A percentile compares a stretch with the other conserved stretches of the same genome.
phyloP scores from a whole-genome alignment of 2,888 invertebrate genomes.

The Ophion obscuratus region DNA sequence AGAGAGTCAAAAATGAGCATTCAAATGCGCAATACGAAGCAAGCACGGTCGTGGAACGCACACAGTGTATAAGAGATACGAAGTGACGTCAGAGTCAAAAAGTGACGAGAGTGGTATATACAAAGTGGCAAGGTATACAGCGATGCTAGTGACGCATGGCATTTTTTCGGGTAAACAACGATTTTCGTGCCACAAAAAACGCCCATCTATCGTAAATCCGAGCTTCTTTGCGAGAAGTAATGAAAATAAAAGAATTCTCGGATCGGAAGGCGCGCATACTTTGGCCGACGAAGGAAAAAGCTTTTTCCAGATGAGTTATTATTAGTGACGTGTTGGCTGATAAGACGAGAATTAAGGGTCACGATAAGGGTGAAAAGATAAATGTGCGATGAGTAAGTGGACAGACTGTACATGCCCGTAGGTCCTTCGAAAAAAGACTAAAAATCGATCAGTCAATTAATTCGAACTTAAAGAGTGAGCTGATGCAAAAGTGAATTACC shows the following conservation, averaged over 20 bases:
- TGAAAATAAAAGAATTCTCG: not conserved
- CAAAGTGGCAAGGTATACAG: not conserved
- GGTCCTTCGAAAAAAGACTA: not conserved
- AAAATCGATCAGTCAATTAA: not conserved
- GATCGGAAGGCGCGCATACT: not conserved
- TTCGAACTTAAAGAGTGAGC: too few species aligned
- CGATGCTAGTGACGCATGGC: slow-evolving; percentile 1
- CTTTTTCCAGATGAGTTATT: not conserved
- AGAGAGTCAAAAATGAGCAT: not conserved
- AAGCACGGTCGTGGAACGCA: not conserved
- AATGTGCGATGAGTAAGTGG: too few species aligned
- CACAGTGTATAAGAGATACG: not conserved
- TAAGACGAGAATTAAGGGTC: too few species aligned
- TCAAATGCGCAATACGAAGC: not conserved
- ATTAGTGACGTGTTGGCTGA: too few species aligned
- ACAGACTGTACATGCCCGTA: too few species aligned
- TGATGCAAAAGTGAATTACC: too few species aligned
- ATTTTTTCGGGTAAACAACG: slow-evolving; percentile 19
- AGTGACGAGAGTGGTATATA: not conserved
- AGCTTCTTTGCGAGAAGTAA: not conserved
- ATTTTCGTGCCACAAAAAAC: slow-evolving; percentile 13
- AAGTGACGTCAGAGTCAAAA: slow-evolving; percentile 13
- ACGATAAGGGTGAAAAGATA: too few species aligned
- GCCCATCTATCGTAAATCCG: not conserved
- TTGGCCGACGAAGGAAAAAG: not conserved